phyloP scores from a whole-genome alignment of 2,797 vertebrate species.

The Acanthiza pusilla region DNA sequence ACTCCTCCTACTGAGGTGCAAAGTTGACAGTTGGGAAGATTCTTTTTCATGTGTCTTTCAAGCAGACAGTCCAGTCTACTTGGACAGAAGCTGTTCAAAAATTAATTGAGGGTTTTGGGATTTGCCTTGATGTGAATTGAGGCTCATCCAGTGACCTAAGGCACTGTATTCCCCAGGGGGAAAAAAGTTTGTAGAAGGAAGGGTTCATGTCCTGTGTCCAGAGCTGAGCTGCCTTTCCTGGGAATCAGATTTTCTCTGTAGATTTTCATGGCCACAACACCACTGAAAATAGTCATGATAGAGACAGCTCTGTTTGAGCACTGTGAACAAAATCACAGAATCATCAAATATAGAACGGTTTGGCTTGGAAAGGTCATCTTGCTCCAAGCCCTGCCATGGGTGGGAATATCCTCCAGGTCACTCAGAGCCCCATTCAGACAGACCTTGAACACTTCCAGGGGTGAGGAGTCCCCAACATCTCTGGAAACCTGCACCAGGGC shows the following conservation, averaged over 20 bases:
- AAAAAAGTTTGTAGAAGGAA: background rate
- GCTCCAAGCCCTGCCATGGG: background rate
- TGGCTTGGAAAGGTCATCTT: background rate
- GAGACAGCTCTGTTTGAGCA: background rate
- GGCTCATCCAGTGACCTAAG: background rate
- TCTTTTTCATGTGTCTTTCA: background rate
- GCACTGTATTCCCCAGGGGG: fast-evolving
- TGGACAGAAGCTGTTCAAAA: background rate
- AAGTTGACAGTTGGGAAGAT: background rate
- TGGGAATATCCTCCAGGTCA: background rate
- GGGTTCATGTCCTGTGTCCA: background rate
- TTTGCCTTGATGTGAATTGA: background rate
- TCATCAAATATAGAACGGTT: background rate
- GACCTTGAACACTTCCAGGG: background rate
- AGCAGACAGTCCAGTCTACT: background rate
- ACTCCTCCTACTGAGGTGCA: background rate
- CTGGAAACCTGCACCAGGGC: background rate
- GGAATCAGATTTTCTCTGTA: background rate
- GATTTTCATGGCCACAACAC: background rate
- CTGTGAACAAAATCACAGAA: background rate
- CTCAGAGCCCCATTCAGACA: background rate
- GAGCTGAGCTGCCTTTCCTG: background rate
- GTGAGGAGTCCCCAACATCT: background rate
- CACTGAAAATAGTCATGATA: background rate
- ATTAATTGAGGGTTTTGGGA: background rate